Evolutionary conservation across 2,113 vertebrate species (phyloP), one percentile per base, ranked within the genome.

Genomic region (Notothenia coriiceps): DNA sequence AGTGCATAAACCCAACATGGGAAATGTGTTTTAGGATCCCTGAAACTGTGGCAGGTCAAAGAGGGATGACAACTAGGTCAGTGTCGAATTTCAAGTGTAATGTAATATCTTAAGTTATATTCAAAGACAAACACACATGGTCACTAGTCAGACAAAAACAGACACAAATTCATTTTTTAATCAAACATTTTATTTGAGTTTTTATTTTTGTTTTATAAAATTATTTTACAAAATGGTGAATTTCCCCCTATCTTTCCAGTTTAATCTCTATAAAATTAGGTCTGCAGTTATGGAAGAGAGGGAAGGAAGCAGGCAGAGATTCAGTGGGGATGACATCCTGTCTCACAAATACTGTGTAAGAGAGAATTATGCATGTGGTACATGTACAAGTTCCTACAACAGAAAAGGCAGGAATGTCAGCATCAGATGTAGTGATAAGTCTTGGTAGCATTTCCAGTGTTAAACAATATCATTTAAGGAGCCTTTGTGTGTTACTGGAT

Each of bases 171-270:
- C 79, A 77, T 90, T 6, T 40, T 7, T 40, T 40, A 40, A 89
- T 77, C 80, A 92, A 92, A 87, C 40, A 61, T 82, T 93, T 93
- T 88, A 79, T 92, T 94, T 70, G n/a, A 47, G 69, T 67, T 71
- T 59, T 70, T 44, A 11, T 40, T 80, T 70, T 70, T 47, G 74
- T 84, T 89, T 91, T 90, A 92, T 77, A 92, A 94, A 93, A 91
- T 77, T 78, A 43, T 88, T 89, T 87, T 85, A 91, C 84, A 93
- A 94, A 93, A 91, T 49, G 52, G 72, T 40, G 64, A 73, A 77
- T 80, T 78, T 77, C 73, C 64, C 70, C 74, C 71, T 63, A 80
- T 80, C 79, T 77, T 83, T 86, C 83, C 78, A 86, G 69, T 57
- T 82, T 86, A 73, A 70, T 84, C 71, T 86, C 82, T 84, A 88